Evolutionary conservation across 2,888 invertebrate genomes (phyloP).

Genomic region (Dasysyrphus tricinctus): DNA sequence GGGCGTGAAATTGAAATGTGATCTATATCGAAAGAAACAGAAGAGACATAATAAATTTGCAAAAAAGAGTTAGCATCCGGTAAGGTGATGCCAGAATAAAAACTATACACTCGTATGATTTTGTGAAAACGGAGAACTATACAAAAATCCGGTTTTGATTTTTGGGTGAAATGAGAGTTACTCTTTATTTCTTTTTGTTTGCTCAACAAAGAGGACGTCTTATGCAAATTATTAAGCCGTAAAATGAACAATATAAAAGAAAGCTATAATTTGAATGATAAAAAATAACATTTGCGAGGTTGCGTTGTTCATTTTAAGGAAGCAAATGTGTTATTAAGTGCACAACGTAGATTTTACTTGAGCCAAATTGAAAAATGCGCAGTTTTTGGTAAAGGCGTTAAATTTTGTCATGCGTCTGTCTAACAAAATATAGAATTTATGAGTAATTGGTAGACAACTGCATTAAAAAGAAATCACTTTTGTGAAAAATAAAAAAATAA

Average conservation of each 20-base stretch:
- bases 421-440: no score
- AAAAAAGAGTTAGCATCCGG: constrained; percentile 72
- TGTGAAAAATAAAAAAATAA: neutral
- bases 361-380: neutral
- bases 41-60: neutral
- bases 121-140: constrained; percentile 38
- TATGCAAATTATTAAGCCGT: constrained; percentile 58
- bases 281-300: neutral
- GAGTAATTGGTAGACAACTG: no score
- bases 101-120: constrained; percentile 36
- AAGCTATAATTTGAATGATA: constrained; percentile 62
- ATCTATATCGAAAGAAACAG: constrained; percentile 41
- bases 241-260: constrained; percentile 35
- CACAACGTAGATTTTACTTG: neutral
- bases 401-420: no score
- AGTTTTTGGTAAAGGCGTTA: neutral
- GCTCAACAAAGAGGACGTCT: constrained; percentile 32
- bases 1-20: constrained; percentile 74
- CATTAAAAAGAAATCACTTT: no score
- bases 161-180: constrained; percentile 39
- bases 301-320: constrained; percentile 40
- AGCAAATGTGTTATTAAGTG: neutral
- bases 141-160: constrained; percentile 48
- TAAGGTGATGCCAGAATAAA: constrained; percentile 49
- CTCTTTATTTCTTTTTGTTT: neutral